phyloP scores from a whole-genome alignment of 1,140 invertebrate species.

The Drosophila takahashii region DNA sequence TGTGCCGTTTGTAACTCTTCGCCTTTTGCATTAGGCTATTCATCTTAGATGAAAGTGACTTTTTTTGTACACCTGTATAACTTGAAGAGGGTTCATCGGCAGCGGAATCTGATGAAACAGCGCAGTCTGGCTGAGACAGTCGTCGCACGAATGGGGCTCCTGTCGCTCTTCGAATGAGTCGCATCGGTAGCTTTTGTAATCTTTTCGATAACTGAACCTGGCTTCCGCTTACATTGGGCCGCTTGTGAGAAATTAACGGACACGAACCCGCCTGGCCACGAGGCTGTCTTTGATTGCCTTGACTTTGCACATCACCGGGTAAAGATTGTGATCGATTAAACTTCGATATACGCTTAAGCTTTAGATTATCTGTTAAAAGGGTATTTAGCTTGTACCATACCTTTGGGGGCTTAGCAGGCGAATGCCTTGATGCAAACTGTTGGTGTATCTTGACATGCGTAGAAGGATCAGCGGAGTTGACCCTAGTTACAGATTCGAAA shows the following conservation, averaged over 20 bases:
- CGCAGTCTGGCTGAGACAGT: constrained; percentile 15
- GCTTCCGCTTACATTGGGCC: constrained; percentile 23
- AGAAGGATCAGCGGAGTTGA: constrained; percentile 5
- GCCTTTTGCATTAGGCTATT: constrained; percentile 78
- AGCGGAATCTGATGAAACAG: constrained; percentile 40
- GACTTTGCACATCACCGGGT: constrained; percentile 87
- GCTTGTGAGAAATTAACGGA: constrained; percentile 52
- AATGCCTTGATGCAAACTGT: neutral
- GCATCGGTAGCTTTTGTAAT: constrained; percentile 63
- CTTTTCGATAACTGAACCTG: constrained; percentile 63
- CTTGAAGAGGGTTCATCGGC: constrained; percentile 6
- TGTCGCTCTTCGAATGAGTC: constrained; percentile 49
- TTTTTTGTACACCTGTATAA: constrained; percentile 34
- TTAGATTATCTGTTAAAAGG: constrained; percentile 91
- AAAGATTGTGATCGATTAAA: constrained; percentile 92
- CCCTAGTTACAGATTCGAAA: neutral
- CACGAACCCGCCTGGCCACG: constrained; percentile 66
- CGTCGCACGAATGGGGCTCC: constrained; percentile 20
- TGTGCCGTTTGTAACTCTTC: constrained; percentile 78
- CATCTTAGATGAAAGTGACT: constrained; percentile 70
- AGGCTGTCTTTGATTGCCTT: constrained; percentile 44
- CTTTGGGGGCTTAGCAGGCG: constrained; percentile 77
- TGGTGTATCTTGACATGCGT: neutral
- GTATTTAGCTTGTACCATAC: constrained; percentile 84
- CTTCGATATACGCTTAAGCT: constrained; percentile 87